Conservation (phyloP, 1,140 invertebrate genomes). For the Ericerus pela region DNA sequence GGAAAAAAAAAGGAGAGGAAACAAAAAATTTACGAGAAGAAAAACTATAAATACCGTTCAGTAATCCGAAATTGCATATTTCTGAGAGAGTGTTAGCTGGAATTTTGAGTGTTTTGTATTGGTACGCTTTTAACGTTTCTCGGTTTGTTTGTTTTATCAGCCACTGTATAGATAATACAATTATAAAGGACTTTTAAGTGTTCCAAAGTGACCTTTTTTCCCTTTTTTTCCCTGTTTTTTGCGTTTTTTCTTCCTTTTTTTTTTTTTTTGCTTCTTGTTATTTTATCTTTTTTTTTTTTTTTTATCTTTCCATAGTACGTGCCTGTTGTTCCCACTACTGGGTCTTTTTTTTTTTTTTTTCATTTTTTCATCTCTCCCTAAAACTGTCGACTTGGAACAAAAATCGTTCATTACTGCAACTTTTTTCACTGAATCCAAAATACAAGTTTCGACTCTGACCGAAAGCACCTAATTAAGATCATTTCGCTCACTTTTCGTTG, state of each 20-base stretch:
- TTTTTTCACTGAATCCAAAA: no score
- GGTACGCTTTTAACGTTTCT: constrained; percentile 8
- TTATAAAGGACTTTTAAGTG: not conserved
- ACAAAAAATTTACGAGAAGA: no score
- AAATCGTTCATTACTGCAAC: no score
- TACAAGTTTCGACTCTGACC: no score
- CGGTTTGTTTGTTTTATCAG: constrained; percentile 6
- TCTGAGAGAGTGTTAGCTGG: constrained; percentile 1
- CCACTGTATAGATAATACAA: constrained; percentile 8
- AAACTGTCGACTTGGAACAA: no score
- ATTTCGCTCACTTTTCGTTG: no score
- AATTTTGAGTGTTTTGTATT: constrained; percentile 5
- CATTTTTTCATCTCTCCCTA: no score
- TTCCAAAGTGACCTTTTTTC: not conserved
- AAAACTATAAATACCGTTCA: constrained; percentile 6
- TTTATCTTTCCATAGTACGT: not conserved
- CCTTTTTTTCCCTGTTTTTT: not conserved
- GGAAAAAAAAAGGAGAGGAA: no score
- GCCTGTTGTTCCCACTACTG: not conserved
- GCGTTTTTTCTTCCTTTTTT: not conserved
- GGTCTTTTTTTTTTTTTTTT: not conserved
- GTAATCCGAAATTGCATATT: constrained; percentile 11
- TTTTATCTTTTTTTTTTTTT: not conserved
- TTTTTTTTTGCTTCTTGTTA: not conserved
- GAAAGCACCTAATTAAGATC: no score